Conservation (phyloP, 2,888 invertebrate species). For the Eurois occulta region DNA sequence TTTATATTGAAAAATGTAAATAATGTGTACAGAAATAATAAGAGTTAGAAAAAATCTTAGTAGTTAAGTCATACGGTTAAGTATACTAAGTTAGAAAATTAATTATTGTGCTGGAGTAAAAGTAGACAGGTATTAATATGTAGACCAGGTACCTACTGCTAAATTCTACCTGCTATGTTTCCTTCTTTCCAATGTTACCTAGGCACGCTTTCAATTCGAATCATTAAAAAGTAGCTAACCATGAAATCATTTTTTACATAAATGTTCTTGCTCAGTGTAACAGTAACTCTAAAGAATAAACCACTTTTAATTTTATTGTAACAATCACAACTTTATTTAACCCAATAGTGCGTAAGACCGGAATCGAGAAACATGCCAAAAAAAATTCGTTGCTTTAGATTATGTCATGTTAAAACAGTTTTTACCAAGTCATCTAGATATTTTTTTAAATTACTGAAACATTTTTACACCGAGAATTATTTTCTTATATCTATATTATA, state of each 20-base stretch:
- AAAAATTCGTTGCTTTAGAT: constrained; percentile 29
- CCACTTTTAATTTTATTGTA: constrained; percentile 8
- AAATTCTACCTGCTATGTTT: background rate
- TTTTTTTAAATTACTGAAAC: constrained; percentile 5
- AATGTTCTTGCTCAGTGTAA: background rate
- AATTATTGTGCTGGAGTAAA: background rate
- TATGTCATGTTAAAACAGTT: constrained; percentile 39
- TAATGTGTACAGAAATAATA: background rate
- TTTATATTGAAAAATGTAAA: background rate
- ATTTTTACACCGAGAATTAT: constrained; percentile 8
- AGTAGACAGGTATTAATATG: background rate
- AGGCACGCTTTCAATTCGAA: background rate
- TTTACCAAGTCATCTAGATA: constrained; percentile 15
- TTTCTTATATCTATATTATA: no score
- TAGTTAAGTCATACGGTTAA: background rate
- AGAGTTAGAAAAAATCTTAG: background rate
- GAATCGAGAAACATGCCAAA: constrained; percentile 25
- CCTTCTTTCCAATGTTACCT: background rate
- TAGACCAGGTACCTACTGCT: background rate
- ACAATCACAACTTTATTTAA: constrained; percentile 3
- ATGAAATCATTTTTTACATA: background rate
- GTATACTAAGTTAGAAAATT: background rate
- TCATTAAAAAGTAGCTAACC: background rate
- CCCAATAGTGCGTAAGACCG: constrained; percentile 32
- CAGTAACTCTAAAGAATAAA: constrained; percentile 2